Evolutionary conservation across 2,888 invertebrate genomes (phyloP).

Genomic region (Mechanitis messenoides): DNA sequence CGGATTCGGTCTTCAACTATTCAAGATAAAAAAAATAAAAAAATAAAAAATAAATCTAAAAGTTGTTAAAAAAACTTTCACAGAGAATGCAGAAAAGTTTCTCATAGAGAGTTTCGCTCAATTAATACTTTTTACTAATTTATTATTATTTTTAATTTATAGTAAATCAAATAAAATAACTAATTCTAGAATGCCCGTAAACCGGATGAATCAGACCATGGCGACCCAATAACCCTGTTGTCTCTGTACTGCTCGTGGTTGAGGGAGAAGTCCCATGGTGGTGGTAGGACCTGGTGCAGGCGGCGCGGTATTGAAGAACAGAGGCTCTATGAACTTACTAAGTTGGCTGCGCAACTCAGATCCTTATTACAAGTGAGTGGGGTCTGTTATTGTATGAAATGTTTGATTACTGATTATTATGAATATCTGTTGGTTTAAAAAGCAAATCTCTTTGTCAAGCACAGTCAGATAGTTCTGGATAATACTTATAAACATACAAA

Average conservation of each 20-base stretch:
- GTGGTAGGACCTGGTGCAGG: conserved; percentile 87
- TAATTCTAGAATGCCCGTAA: conserved; percentile 79
- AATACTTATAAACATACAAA: too few relatives aligned
- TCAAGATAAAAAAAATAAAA: too few relatives aligned
- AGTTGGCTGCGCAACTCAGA: conserved; percentile 92
- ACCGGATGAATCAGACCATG: conserved; percentile 93
- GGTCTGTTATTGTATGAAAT: background rate
- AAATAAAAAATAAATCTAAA: too few relatives aligned
- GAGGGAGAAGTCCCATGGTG: conserved; percentile 80
- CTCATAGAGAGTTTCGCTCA: too few relatives aligned
- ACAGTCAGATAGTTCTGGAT: too few relatives aligned
- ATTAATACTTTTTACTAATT: too few relatives aligned
- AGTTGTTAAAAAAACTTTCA: too few relatives aligned
- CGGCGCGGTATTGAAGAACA: conserved; percentile 96
- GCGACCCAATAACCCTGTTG: conserved; percentile 94
- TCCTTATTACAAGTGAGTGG: conserved; percentile 82
- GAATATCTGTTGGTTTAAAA: too few relatives aligned
- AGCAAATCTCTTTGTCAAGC: too few relatives aligned
- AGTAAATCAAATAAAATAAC: background rate
- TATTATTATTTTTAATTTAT: too few relatives aligned
- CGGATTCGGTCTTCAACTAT: too few relatives aligned
- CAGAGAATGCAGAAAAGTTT: too few relatives aligned
- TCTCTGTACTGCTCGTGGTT: conserved; percentile 94
- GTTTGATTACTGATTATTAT: background rate
- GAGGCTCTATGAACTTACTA: conserved; percentile 96